Evolutionary conservation across 2,888 invertebrate species (phyloP).

Genomic region (Malthinus seriepunctatus): DNA sequence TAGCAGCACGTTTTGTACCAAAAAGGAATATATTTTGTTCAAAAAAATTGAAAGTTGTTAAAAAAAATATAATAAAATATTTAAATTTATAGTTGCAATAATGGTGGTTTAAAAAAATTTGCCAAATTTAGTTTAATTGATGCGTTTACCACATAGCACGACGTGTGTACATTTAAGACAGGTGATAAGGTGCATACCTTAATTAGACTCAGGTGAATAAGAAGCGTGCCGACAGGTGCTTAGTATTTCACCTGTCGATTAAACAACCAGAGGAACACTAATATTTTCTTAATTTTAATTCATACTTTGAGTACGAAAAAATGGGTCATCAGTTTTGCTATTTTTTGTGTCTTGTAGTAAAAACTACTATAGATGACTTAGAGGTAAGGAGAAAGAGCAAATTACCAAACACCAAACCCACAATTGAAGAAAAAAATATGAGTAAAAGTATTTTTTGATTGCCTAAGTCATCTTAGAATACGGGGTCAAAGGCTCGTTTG

Average conservation of each 20-base stretch:
- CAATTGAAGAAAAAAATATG: too few relatives aligned
- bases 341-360: too few relatives aligned
- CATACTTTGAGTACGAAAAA: neutral
- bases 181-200: constrained; percentile 50
- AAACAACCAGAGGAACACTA: constrained; percentile 35
- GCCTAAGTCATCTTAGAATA: too few relatives aligned
- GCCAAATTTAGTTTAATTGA: neutral
- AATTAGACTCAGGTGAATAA: constrained; percentile 53
- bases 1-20: constrained; percentile 9
- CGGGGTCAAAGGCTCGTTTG: too few relatives aligned
- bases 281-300: constrained; percentile 11
- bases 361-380: too few relatives aligned
- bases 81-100: too few relatives aligned
- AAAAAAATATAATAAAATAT: too few relatives aligned
- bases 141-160: neutral
- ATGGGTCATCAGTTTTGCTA: neutral
- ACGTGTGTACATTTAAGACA: constrained; percentile 36
- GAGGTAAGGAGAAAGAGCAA: too few relatives aligned
- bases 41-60: neutral
- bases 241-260: constrained; percentile 47
- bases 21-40: neutral
- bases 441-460: too few relatives aligned
- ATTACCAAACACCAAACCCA: too few relatives aligned
- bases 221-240: constrained; percentile 53
- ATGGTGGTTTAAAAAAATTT: too few relatives aligned